phyloP scores from a whole-genome alignment of 30 jellyfish, hydroid and myxozoan genomes.

The Turritopsis dohrnii region DNA sequence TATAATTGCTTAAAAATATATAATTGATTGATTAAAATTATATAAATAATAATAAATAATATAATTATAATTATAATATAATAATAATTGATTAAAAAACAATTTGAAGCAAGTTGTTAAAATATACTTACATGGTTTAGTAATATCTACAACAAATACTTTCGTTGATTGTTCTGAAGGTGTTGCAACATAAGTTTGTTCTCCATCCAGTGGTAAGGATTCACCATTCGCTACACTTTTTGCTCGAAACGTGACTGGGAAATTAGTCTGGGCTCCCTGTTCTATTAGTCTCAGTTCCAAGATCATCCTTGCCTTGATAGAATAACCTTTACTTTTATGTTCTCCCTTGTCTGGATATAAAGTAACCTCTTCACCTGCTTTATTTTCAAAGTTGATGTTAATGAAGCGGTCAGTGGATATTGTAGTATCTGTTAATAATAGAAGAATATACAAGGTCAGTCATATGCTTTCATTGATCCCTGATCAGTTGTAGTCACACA shows the following conservation, averaged over 20 bases:
- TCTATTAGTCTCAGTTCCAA: conserved; percentile 82
- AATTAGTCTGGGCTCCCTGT: conserved; percentile 94
- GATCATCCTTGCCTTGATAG: conserved; percentile 86
- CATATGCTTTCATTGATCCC: neutral
- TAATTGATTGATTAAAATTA: no score
- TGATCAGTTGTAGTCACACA: neutral
- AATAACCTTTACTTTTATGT: conserved; percentile 77
- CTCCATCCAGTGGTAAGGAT: conserved; percentile 62
- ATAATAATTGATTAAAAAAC: no score
- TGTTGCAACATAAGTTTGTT: conserved; percentile 68
- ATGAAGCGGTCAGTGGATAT: conserved; percentile 91
- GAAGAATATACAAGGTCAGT: neutral
- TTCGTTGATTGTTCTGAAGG: conserved; percentile 83
- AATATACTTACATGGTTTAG: conserved; percentile 69
- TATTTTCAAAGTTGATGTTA: conserved; percentile 90
- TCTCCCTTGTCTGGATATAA: conserved; percentile 97
- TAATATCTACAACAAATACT: conserved; percentile 68
- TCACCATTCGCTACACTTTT: conserved; percentile 53
- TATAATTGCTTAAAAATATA: neutral
- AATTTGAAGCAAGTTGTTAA: neutral
- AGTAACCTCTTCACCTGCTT: conserved; percentile 85
- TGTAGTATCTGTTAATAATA: conserved; percentile 56
- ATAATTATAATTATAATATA: no score
- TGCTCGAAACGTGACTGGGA: conserved; percentile 92
- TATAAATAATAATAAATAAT: neutral